Percentiles rank a stretch among this genome's conserved stretches.
Conservation (phyloP, 2,113 vertebrate species). For the Pelobates fuscus region DNA sequence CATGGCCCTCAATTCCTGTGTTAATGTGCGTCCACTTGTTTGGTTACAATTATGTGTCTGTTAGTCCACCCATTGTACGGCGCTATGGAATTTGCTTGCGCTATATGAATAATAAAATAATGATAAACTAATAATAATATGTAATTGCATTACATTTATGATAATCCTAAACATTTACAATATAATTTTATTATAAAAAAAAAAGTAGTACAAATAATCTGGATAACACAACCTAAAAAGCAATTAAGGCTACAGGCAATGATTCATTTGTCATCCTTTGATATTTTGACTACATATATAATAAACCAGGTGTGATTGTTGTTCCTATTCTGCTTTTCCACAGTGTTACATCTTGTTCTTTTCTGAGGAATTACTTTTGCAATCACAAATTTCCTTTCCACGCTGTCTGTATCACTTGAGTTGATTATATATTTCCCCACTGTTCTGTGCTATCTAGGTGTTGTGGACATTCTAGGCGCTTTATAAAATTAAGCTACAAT, state of each 20-base stretch:
- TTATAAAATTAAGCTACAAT: constrained; percentile 31
- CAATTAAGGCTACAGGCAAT: constrained; percentile 8
- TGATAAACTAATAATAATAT: too few relatives aligned
- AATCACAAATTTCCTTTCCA: constrained; percentile 27
- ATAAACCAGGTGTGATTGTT: constrained; percentile 17
- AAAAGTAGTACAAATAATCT: constrained; percentile 12
- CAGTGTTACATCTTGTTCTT: constrained; percentile 36
- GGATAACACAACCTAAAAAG: neutral
- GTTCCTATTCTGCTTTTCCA: constrained; percentile 20
- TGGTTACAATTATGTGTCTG: too few relatives aligned
- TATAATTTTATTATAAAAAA: neutral
- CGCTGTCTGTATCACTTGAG: constrained; percentile 34
- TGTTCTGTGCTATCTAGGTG: constrained; percentile 11
- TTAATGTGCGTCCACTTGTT: too few relatives aligned
- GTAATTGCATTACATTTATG: neutral
- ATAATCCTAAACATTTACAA: neutral
- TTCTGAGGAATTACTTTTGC: constrained; percentile 29
- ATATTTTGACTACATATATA: constrained; percentile 24
- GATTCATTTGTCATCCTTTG: constrained; percentile 11
- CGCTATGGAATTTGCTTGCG: too few relatives aligned
- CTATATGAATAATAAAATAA: too few relatives aligned
- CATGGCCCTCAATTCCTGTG: too few relatives aligned
- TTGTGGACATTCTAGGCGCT: constrained; percentile 14
- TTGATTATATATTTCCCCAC: constrained; percentile 44
- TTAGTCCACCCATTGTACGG: too few relatives aligned